Base-by-base conservation (phyloP, 2,888 invertebrate species). In the Lingula anatina region DNA sequence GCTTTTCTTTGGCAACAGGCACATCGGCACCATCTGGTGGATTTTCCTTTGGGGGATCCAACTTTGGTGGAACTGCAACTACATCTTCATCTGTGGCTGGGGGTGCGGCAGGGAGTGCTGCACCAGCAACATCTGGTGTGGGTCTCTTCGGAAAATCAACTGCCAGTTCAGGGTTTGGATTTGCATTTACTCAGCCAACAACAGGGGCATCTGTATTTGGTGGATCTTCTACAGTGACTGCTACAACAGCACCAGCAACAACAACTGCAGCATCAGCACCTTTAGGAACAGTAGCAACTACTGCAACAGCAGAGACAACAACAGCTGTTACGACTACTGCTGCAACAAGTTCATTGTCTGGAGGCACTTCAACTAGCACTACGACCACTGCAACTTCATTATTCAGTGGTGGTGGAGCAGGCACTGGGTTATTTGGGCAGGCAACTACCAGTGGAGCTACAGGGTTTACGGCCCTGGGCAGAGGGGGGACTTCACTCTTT, bases 291-390 rank as follows among this genome's bases (percentile, higher is more conserved):
- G 44, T 20, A 20, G 49, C n/a, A 43, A 46, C 9, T 21, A 51
- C 2, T 46, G 47, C 44, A 18, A 35, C 43, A 42, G 36, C 45
- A 21, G 54, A 51, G 52, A 56, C 52, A 23, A 44, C 49, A 35
- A 23, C 55, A 12, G 38, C 50, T 15, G 7, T 46, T 5, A 20
- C 40, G 2, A 9, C 49, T 18, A 9, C 46, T 35, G n/a, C 44
- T 28, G 20, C 36, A 21, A n/a, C 45, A 28, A 39, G 42, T 21
- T 39, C 26, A 25, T 4, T 41, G 15, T 53, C 46, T 35, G 53
- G 51, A 12, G 40, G 48, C 36, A 4, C 51, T 18, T 45, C 50
- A 44, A 45, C 49, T 18, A 44, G 43, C 12, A 21, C 46, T 2
- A 12, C 27, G 36, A n/a, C 44, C 12, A 23, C 40, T 15, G n/a